Percentiles rank a stretch among this genome's conserved stretches.
Evolutionary conservation across 23 tunicate genomes (phyloP).

Genomic region (Styela plicata): DNA sequence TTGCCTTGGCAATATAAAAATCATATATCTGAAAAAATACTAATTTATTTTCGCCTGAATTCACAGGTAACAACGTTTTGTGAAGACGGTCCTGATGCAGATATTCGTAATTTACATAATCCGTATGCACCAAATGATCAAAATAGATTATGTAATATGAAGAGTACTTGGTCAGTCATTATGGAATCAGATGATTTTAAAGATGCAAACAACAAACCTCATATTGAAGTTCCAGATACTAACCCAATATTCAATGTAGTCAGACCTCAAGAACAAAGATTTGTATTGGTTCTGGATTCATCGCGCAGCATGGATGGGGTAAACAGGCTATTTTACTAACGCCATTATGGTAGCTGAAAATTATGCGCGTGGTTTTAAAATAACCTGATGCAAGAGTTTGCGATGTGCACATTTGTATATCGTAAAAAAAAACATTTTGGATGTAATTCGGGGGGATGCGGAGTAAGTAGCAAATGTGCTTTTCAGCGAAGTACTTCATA

Average conservation of each 20-base stretch:
- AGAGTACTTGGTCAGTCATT: conserved; percentile 61
- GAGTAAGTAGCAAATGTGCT: too few relatives aligned
- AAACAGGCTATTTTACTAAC: too few relatives aligned
- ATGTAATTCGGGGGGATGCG: too few relatives aligned
- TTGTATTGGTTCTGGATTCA: conserved; percentile 54
- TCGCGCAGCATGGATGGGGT: conserved; percentile 68
- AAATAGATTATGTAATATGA: conserved; percentile 49
- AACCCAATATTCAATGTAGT: conserved; percentile 35
- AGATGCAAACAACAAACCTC: not conserved
- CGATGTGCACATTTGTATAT: too few relatives aligned
- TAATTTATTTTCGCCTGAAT: not conserved
- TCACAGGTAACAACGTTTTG: not conserved
- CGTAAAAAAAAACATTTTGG: too few relatives aligned
- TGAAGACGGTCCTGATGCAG: not conserved
- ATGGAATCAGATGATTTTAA: conserved; percentile 41
- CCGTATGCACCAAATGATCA: conserved; percentile 66
- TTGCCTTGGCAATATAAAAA: not conserved
- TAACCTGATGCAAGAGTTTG: too few relatives aligned
- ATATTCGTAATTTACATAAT: conserved; percentile 43
- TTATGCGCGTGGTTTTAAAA: too few relatives aligned
- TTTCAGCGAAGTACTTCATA: too few relatives aligned
- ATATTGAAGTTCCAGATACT: conserved; percentile 4
- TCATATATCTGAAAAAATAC: not conserved
- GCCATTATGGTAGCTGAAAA: too few relatives aligned
- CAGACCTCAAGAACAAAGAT: not conserved